phyloP scores from a whole-genome alignment of 2,888 invertebrate genomes.

The Diaprepes abbreviatus region DNA sequence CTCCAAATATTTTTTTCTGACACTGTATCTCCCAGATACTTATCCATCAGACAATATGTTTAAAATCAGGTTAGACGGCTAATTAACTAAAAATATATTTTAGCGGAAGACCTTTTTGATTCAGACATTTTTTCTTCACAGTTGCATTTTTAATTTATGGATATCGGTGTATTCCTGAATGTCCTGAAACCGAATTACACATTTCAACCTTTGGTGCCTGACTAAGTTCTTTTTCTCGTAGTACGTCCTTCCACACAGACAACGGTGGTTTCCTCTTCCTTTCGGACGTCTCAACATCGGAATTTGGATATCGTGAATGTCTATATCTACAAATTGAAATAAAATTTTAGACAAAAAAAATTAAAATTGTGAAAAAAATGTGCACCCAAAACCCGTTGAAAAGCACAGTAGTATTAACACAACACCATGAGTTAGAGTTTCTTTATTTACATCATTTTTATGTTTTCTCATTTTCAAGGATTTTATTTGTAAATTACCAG shows the following conservation, averaged over 20 bases:
- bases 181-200: constrained; percentile 50
- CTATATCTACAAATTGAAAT: constrained; percentile 21
- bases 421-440: not conserved
- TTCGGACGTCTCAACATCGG: constrained; percentile 55
- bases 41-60: too few species aligned
- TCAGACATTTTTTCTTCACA: not conserved
- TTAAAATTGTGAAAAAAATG: not conserved
- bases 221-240: constrained; percentile 60
- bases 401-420: not conserved
- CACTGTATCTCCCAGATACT: too few species aligned
- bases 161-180: constrained; percentile 37
- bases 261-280: constrained; percentile 57
- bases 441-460: not conserved
- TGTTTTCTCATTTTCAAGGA: too few species aligned
- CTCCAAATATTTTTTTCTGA: too few species aligned
- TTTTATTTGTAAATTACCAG: too few species aligned
- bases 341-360: not conserved
- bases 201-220: constrained; percentile 58
- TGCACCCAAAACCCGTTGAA: constrained; percentile 20
- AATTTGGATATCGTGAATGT: constrained; percentile 27
- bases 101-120: too few species aligned
- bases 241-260: constrained; percentile 58
- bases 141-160: constrained; percentile 27
- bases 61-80: too few species aligned
- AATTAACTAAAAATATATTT: too few species aligned